These are phyloP conservation scores for Lasioglossum figueresi DNA, from an alignment of 2,888 invertebrate genomes.

Conservation along the genomic window DNA sequence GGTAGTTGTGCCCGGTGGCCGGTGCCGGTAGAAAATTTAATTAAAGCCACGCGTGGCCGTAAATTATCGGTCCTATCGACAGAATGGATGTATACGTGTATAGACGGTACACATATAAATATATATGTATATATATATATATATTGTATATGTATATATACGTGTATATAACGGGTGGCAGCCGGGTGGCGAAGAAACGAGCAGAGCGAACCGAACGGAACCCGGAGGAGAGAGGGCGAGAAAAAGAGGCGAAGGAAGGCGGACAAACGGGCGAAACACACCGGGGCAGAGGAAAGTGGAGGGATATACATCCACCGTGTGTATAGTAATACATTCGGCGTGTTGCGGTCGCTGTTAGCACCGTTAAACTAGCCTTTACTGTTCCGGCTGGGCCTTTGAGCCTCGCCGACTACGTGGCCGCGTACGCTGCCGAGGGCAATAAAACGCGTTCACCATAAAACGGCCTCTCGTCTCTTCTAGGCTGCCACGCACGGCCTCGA, in stretches of 20 bases:
- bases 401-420: conserved; percentile 72
- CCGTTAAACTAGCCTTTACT: conserved; percentile 82
- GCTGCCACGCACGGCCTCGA: conserved; percentile 31
- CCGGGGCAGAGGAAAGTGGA: conserved; percentile 43
- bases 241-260: conserved; percentile 19
- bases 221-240: conserved; percentile 23
- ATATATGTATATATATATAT: neutral
- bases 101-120: neutral
- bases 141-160: neutral
- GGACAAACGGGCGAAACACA: conserved; percentile 7
- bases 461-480: conserved; percentile 43
- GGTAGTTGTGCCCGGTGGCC: neutral
- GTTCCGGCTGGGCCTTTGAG: conserved; percentile 80
- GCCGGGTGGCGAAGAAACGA: conserved; percentile 10
- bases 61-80: conserved; percentile 77
- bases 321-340: conserved; percentile 77
- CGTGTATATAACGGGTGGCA: conserved; percentile 8
- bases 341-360: conserved; percentile 81
- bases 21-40: conserved; percentile 70
- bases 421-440: conserved; percentile 71
- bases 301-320: conserved; percentile 38
- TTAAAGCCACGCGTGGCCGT: conserved; percentile 77
- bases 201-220: conserved; percentile 17
- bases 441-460: conserved; percentile 77
- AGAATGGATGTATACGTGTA: conserved; percentile 35